Percentiles rank a stretch among this genome's conserved stretches.
Conservation (phyloP, 2,113 vertebrate species). For the Telmatochromis bifrenatus region DNA sequence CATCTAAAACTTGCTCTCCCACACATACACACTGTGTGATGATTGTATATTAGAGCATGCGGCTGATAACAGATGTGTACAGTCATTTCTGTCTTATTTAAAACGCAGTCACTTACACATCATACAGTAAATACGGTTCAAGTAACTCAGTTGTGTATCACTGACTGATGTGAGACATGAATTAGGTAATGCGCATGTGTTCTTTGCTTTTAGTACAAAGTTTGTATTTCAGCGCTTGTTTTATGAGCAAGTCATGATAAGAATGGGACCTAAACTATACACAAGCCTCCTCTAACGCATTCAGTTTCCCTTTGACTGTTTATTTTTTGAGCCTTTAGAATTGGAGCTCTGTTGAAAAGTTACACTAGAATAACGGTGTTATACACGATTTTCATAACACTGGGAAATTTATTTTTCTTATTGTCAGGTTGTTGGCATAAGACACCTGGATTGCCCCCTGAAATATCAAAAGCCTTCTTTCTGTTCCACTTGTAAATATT, state of each 20-base stretch:
- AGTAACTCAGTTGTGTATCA: background rate
- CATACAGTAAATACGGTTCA: background rate
- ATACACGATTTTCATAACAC: background rate
- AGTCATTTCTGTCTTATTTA: background rate
- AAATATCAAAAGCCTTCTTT: background rate
- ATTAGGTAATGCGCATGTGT: background rate
- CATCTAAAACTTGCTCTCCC: conserved; percentile 24
- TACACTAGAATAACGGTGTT: background rate
- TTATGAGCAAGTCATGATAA: background rate
- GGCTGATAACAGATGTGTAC: background rate
- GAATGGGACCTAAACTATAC: background rate
- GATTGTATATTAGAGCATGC: background rate
- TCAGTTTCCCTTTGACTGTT: background rate
- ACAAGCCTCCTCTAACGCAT: background rate
- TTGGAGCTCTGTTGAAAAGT: background rate
- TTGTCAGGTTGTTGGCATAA: background rate
- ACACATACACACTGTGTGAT: background rate
- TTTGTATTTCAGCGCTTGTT: background rate
- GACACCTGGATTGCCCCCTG: background rate
- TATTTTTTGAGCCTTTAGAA: background rate
- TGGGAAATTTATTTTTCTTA: background rate
- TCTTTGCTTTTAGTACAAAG: background rate
- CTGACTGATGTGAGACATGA: background rate
- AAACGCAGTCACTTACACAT: background rate
- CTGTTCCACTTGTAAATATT: background rate